These are phyloP conservation scores for Mayetiola destructor DNA, from an alignment of 2,888 invertebrate genomes.

Conservation along the genomic window DNA sequence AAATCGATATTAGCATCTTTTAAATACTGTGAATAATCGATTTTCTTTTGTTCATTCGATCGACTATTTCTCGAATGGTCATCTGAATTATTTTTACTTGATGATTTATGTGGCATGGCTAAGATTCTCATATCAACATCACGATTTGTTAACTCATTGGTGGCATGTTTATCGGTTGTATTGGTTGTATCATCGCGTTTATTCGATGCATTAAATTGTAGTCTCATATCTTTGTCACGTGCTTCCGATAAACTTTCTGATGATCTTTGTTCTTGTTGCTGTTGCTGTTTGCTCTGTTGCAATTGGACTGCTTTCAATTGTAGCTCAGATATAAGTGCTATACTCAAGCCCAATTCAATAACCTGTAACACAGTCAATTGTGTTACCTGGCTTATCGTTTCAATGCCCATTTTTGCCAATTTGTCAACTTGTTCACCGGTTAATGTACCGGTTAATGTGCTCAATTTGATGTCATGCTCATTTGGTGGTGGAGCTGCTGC, in stretches of 20 bases:
- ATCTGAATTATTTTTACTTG: conserved; percentile 25
- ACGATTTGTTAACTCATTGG: conserved; percentile 13
- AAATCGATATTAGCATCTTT: conserved; percentile 32
- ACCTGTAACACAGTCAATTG: conserved; percentile 46
- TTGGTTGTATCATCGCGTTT: not conserved
- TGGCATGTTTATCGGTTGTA: not conserved
- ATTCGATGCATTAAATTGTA: not conserved
- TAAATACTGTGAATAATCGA: conserved; percentile 34
- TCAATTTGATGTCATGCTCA: conserved; percentile 28
- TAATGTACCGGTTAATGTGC: conserved; percentile 42
- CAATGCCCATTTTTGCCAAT: conserved; percentile 43
- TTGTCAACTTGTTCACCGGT: conserved; percentile 44
- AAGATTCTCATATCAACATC: conserved; percentile 30
- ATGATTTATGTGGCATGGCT: conserved; percentile 22
- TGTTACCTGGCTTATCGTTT: conserved; percentile 45
- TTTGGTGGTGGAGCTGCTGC: not conserved
- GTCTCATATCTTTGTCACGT: conserved; percentile 16
- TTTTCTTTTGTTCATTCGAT: not conserved
- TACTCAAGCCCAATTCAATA: conserved; percentile 44
- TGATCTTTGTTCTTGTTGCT: not conserved
- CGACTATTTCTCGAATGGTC: not conserved
- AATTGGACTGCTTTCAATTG: conserved; percentile 43
- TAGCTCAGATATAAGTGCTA: conserved; percentile 46
- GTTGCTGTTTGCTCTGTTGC: not conserved
- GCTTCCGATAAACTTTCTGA: not conserved